These are phyloP conservation scores for Sphaerodactylus townsendi DNA, from an alignment of 2,113 vertebrate genomes.

Conservation along the genomic window DNA sequence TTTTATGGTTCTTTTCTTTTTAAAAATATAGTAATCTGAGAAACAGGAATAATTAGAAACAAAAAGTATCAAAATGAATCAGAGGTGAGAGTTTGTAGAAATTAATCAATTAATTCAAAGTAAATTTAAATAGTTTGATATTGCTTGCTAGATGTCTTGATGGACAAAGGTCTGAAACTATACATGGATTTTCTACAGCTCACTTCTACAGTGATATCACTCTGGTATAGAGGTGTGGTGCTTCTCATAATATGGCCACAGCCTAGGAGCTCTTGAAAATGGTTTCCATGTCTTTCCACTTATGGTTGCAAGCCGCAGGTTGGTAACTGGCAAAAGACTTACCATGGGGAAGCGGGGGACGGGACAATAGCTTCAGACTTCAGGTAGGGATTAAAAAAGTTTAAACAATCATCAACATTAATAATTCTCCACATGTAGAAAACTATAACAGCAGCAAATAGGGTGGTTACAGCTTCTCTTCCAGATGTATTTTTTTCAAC, in stretches of 20 bases:
- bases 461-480: too few species aligned
- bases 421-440: too few species aligned
- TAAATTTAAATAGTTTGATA: slow-evolving; percentile 73
- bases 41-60: slow-evolving; percentile 72
- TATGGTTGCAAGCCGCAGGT: too few species aligned
- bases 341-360: too few species aligned
- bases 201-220: slow-evolving; percentile 54
- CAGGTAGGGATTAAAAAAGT: too few species aligned
- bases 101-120: slow-evolving; percentile 71
- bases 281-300: neutral
- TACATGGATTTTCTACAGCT: slow-evolving; percentile 66
- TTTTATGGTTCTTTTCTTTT: slow-evolving; percentile 62
- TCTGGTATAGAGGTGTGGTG: neutral
- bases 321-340: too few species aligned
- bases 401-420: too few species aligned
- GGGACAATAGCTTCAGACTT: too few species aligned
- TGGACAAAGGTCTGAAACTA: slow-evolving; percentile 62
- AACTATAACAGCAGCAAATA: too few species aligned
- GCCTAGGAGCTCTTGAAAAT: neutral
- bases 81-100: slow-evolving; percentile 65
- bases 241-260: neutral
- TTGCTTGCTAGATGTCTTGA: slow-evolving; percentile 69
- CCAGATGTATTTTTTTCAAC: too few species aligned
- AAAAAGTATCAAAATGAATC: slow-evolving; percentile 73
- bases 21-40: slow-evolving; percentile 51